Evolutionary conservation across 2,888 invertebrate species (phyloP), one percentile per base, ranked within the genome.

Genomic region (Melipona bicolor): DNA sequence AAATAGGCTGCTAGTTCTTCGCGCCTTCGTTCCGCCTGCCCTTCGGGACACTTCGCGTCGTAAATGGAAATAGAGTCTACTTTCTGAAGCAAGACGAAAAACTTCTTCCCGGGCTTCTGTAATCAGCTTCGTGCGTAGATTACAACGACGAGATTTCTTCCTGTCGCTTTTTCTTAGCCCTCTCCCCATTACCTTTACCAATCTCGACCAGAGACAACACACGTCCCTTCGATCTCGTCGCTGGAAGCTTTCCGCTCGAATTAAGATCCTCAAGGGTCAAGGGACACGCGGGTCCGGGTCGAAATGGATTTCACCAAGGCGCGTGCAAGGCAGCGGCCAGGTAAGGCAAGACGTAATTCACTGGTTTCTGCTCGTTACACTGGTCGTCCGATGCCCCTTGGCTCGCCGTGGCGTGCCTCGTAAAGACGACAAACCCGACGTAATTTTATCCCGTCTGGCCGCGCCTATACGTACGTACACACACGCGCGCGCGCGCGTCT

Each of bases 381-480:
- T 81, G 81, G 83, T 84, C 86, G 88, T 87, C 82, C 89, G 88
- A 88, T 87, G 86, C 69, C 88, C 71, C 43, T 43, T 82, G 88
- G 43, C 11, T 89, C 90, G 85, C 68, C 86, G 61, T 70, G 84
- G 71, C 81, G 85, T 81, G 69, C 76, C 91, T 91, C 91, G 92
- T 92, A 91, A 92, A 92, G 88, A 89, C 91, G 85, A 89, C 90
- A 90, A 90, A 91, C 91, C 88, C 90, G 86, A 88, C 85, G 92
- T 90, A 92, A 92, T 92, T 92, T 91, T 90, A 91, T 91, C 90
- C 85, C 88, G 83, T 74, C 82, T 73, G 73, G 88, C 71, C 73
- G 84, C 81, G 79, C 72, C 67, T 79, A 83, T 76, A 81, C 67
- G 6, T 11, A 43, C 11, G 9, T 4, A 24, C 5, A 24, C 13